These are phyloP conservation scores for Hydrolagus colliei DNA, from an alignment of 2,797 vertebrate species.

Conservation along the genomic window DNA sequence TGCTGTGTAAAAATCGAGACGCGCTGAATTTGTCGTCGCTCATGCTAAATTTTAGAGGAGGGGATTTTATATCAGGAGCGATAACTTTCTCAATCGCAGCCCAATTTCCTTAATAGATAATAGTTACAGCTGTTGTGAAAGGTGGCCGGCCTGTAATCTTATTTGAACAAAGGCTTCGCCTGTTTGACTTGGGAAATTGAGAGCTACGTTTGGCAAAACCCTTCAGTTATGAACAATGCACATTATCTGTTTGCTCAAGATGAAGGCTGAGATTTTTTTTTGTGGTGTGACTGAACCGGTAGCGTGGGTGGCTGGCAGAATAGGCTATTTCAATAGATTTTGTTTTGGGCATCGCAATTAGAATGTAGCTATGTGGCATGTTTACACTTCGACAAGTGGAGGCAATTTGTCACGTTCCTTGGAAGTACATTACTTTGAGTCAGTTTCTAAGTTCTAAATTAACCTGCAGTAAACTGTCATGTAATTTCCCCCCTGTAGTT, in stretches of 20 bases:
- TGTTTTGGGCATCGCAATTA: not conserved
- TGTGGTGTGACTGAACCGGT: not conserved
- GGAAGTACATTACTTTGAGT: too few species aligned
- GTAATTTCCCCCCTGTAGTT: too few species aligned
- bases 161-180: not conserved
- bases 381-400: constrained; percentile 9
- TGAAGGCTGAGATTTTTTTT: not conserved
- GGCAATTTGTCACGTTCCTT: too few species aligned
- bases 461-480: too few species aligned
- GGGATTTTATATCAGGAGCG: not conserved
- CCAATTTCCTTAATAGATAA: not conserved
- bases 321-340: not conserved
- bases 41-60: not conserved
- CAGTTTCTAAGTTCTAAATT: too few species aligned
- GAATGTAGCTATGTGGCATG: not conserved
- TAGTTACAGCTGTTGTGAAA: not conserved
- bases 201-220: not conserved
- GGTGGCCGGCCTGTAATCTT: not conserved
- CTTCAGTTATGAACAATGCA: not conserved
- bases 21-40: not conserved
- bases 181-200: constrained; percentile 1
- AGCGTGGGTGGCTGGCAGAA: not conserved
- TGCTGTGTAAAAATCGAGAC: too few species aligned
- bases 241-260: constrained; percentile 22
- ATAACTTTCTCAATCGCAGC: not conserved